A percentile compares a stretch with the other conserved stretches of the same genome.
Conservation (phyloP, 1,140 invertebrate species). For the Trachelipus rathkii region DNA sequence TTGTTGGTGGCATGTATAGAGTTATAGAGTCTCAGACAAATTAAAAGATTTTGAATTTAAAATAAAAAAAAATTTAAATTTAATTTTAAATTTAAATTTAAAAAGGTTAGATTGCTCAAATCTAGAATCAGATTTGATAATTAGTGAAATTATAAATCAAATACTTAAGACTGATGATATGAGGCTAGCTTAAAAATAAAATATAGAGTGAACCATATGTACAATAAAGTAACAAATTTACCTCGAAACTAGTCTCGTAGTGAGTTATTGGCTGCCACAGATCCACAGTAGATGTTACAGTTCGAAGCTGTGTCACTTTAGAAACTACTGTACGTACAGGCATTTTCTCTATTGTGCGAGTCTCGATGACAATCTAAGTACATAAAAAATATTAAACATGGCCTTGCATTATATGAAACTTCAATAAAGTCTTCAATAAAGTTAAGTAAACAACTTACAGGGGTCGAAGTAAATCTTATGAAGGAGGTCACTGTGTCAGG, state of each 20-base stretch:
- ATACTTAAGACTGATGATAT: too few relatives aligned
- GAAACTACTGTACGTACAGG: background rate
- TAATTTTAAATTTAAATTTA: constrained; percentile 5
- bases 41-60: background rate
- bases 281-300: background rate
- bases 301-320: background rate
- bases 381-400: background rate
- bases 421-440: background rate
- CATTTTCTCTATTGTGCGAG: background rate
- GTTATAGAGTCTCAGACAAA: too few relatives aligned
- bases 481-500: background rate
- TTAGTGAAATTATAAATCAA: too few relatives aligned
- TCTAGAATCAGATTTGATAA: background rate
- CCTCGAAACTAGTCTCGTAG: background rate
- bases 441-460: background rate
- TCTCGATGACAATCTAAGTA: background rate
- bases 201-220: too few relatives aligned
- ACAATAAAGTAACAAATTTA: too few relatives aligned
- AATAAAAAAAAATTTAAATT: background rate
- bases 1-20: too few relatives aligned
- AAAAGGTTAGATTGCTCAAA: background rate
- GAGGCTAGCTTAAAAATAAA: too few relatives aligned
- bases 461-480: background rate
- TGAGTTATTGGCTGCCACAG: background rate
- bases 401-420: background rate